Evolutionary conservation across 2,797 vertebrate species (phyloP), one percentile per base, ranked within the genome.

Genomic region (Microcaecilia unicolor): DNA sequence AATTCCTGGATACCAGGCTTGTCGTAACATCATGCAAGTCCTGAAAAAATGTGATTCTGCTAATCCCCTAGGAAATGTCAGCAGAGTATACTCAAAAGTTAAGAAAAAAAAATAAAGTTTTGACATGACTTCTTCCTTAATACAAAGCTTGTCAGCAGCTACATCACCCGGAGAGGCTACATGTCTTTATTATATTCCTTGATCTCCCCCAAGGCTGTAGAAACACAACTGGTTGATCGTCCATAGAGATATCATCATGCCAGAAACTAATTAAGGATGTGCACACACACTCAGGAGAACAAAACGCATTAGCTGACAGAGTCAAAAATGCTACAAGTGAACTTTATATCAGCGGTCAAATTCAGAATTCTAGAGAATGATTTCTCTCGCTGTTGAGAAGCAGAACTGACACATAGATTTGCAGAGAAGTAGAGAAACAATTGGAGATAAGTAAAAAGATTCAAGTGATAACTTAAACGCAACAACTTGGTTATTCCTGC

Each of bases 181-280:
- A 77, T 49, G 66, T 80, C 78, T 83, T 81, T 76, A 81, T 81
- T 83, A 81, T 72, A 80, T 80, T 78, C 61, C 51, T 69, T 68
- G 67, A 69, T 70, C 70, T 75, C 64, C 72, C 68, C 40, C 2
- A 66, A 75, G 78, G 75, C 36, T 41, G 36, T 54, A 74, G 54
- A 68, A 74, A 76, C 11, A 36, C 26, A 46, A 42, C 34, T 52
- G 63, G 54, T n/a, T n/a, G 72, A 69, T 73, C 70, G 72, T 78
- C 48, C 1, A 69, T 8, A 55, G 73, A 73, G 63, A 70, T 75
- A 77, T 67, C 77, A 77, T 72, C 74, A 75, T 71, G n/a, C 66
- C 61, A 63, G 77, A 74, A 81, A 76, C 74, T 83, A 81, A 81
- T 83, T 83, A 81, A 72, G 73, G 64, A 70, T 72, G 71, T 3